Conservation (phyloP, 2,797 vertebrate species). For the Microctenopoma steveboyesi region DNA sequence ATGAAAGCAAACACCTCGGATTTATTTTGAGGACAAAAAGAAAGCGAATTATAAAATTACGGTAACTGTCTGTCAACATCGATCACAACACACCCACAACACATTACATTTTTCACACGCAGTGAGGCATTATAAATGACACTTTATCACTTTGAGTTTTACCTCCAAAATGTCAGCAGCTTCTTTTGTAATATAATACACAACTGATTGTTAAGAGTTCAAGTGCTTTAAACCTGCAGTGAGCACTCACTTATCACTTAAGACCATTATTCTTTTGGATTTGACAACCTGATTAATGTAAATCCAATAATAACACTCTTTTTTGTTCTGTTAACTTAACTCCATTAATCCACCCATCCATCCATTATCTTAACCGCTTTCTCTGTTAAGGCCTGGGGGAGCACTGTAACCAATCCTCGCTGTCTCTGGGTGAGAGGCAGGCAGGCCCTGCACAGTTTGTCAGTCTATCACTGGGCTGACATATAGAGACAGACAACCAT, state of each 20-base stretch:
- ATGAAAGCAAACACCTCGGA: neutral
- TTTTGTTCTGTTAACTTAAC: neutral
- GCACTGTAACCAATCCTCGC: too few species aligned
- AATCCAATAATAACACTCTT: neutral
- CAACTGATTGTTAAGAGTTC: slow-evolving; percentile 1
- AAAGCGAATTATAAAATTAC: neutral
- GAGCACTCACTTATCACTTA: neutral
- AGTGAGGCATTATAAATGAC: neutral
- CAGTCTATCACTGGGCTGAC: too few species aligned
- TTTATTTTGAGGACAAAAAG: neutral
- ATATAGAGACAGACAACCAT: too few species aligned
- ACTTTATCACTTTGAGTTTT: slow-evolving; percentile 8
- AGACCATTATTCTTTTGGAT: neutral
- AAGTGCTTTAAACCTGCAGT: neutral
- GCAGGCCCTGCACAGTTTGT: too few species aligned
- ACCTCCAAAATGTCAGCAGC: neutral
- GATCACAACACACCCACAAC: neutral
- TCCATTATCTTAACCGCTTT: too few species aligned
- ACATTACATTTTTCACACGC: neutral
- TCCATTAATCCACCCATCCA: too few species aligned
- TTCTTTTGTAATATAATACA: slow-evolving; percentile 1
- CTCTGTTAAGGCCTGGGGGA: too few species aligned
- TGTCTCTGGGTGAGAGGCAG: too few species aligned
- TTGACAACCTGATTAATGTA: neutral
- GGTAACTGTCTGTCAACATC: neutral